Evolutionary conservation across 2,113 vertebrate species (phyloP).

Genomic region (Mus pahari): DNA sequence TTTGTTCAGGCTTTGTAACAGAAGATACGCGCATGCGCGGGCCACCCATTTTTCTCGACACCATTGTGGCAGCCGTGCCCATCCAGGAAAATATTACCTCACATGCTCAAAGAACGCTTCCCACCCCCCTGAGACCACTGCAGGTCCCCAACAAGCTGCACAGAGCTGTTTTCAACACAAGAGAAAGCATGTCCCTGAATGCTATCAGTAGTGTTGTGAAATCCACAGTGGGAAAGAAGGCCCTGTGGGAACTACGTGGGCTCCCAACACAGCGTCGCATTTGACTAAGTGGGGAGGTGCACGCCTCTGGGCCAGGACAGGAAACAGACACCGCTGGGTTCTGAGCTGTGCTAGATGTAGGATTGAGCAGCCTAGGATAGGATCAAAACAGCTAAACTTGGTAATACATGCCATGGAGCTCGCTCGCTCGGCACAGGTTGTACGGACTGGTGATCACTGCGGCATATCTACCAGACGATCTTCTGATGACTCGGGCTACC

Average conservation of each 20-base stretch:
- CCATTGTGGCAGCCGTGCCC: constrained; percentile 56
- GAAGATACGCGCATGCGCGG: constrained; percentile 37
- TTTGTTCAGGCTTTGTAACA: background rate
- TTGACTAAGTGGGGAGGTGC: background rate
- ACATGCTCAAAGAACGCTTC: constrained; percentile 57
- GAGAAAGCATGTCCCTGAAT: constrained; percentile 30
- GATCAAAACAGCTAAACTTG: background rate
- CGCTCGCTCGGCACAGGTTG: background rate
- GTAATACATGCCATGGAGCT: background rate
- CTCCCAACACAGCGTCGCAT: background rate
- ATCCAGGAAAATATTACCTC: constrained; percentile 64
- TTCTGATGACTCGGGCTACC: background rate
- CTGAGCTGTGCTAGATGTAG: background rate
- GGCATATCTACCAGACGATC: background rate
- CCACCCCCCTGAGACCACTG: constrained; percentile 71
- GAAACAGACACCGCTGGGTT: background rate
- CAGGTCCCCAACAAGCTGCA: constrained; percentile 67
- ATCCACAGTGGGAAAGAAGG: background rate
- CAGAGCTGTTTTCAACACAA: constrained; percentile 64
- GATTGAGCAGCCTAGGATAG: background rate
- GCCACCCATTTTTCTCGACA: constrained; percentile 4
- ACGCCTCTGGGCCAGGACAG: background rate
- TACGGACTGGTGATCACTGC: no score
- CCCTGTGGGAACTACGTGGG: background rate
- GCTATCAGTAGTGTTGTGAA: background rate